A percentile compares a stretch with the other conserved stretches of the same genome.
phyloP scores from a whole-genome alignment of 1,140 invertebrate species.

The Coptotermes formosanus region DNA sequence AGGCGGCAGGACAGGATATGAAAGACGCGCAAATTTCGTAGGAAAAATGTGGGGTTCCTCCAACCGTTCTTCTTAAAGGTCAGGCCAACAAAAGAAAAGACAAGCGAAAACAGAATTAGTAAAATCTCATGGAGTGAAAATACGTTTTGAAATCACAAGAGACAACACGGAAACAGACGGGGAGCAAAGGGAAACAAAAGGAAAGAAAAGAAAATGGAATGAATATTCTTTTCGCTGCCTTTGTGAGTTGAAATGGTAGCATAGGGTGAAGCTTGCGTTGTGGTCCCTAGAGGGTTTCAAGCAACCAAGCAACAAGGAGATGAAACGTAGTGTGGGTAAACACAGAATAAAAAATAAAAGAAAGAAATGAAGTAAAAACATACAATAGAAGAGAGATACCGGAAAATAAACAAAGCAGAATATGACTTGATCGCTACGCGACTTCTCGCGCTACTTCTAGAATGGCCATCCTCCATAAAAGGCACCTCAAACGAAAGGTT shows the following conservation, averaged over 20 bases:
- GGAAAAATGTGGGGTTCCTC: background rate
- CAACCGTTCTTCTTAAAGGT: background rate
- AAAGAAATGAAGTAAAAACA: slow-evolving; percentile 9
- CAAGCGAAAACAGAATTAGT: slow-evolving; percentile 9
- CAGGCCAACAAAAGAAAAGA: background rate
- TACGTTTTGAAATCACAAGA: slow-evolving; percentile 19
- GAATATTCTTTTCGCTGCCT: slow-evolving; percentile 15
- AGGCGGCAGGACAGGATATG: background rate
- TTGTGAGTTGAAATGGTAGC: background rate
- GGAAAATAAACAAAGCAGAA: background rate
- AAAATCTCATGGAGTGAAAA: slow-evolving; percentile 19
- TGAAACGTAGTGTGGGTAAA: slow-evolving; percentile 15
- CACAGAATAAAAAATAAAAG: background rate
- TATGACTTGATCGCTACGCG: background rate
- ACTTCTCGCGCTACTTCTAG: background rate
- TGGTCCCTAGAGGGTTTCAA: slow-evolving; percentile 12
- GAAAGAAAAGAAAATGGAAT: background rate
- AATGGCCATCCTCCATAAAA: background rate
- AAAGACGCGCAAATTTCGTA: background rate
- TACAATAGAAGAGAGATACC: background rate
- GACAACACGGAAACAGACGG: slow-evolving; percentile 1
- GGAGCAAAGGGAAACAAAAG: slow-evolving; percentile 14
- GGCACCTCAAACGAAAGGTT: background rate
- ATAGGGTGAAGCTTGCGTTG: background rate
- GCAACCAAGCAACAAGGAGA: slow-evolving; percentile 6